Base-by-base conservation (phyloP, 2,888 invertebrate species). In the Trimorus sp. region DNA sequence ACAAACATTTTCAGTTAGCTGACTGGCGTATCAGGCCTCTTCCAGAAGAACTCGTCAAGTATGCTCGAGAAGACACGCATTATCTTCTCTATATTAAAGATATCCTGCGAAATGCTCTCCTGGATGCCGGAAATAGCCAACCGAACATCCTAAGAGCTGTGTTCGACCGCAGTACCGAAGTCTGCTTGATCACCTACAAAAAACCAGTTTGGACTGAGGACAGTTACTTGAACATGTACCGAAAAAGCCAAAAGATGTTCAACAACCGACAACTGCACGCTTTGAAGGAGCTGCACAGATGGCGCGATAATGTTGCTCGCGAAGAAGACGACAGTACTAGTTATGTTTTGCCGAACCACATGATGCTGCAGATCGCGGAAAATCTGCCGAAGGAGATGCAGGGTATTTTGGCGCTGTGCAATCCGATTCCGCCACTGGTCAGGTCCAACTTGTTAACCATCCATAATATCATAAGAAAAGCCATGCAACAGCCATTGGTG, bases 291-390 rank as follows among this genome's bases (percentile, higher is more conserved):
- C 91, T 99, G 12, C 98, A 95, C 91, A 93, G 93, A 63, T 99
- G 99, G 99, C 93, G 99, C 58, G 98, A 99, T 91, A 89, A 92
- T 14, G 93, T 95, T 7, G 98, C 98, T 0, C 93, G 99, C 38
- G 92, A 93, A 70, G 96, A 98, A 88, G 99, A 99, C 92, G 99
- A 99, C 92, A 98, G 98, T 90, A 94, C 94, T 53, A 95, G 95
- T 94, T 99, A 97, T 92, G 96, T 99, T 59, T 92, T 99, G 76
- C 99, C 99, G 0, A 98, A 98, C 92, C 98, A 99, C 91, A 98
- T 98, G 98, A 91, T 99, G 92, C 90, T 99, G 69, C 95, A 97
- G 89, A 96, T 99, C 78, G 95, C 97, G 0, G 98, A 98, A 91
- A 93, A 94, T 16, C 91, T 99, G 79, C 99, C 98, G 0, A 94